Evolutionary conservation across 1,140 invertebrate genomes (phyloP).

Genomic region (Schlechtendalia chinensis): DNA sequence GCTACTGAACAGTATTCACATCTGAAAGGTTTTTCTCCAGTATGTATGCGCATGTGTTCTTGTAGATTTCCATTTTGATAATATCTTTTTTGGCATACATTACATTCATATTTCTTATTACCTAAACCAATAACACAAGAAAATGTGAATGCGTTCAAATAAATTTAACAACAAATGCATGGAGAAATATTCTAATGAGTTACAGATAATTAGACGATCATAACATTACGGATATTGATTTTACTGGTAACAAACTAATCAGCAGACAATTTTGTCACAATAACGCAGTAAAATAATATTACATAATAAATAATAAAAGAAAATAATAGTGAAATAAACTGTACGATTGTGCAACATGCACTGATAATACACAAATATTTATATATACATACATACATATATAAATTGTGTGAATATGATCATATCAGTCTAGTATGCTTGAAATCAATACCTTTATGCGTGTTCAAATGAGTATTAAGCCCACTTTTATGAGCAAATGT

Average conservation of each 20-base stretch:
- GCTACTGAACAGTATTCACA: constrained; percentile 56
- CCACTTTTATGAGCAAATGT: constrained; percentile 44
- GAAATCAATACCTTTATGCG: constrained; percentile 21
- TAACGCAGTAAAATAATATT: no score
- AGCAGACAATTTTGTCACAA: no score
- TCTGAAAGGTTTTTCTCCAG: constrained; percentile 37
- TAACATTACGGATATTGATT: no score
- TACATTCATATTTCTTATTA: constrained; percentile 38
- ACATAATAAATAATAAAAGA: no score
- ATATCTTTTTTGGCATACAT: constrained; percentile 31
- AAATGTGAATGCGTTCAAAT: not conserved
- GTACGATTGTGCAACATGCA: no score
- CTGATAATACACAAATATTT: no score
- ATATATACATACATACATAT: no score
- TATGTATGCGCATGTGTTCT: constrained; percentile 51
- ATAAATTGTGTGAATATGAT: no score
- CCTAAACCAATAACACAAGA: constrained; percentile 18
- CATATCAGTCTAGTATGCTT: not conserved
- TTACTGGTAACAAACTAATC: no score
- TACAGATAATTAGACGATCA: not conserved
- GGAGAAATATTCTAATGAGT: no score
- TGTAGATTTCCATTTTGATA: constrained; percentile 46
- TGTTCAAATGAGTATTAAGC: constrained; percentile 38
- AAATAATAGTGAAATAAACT: no score
- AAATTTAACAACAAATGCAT: not conserved